phyloP scores from a whole-genome alignment of 1,140 invertebrate species.

The Drosophila watanabei region DNA sequence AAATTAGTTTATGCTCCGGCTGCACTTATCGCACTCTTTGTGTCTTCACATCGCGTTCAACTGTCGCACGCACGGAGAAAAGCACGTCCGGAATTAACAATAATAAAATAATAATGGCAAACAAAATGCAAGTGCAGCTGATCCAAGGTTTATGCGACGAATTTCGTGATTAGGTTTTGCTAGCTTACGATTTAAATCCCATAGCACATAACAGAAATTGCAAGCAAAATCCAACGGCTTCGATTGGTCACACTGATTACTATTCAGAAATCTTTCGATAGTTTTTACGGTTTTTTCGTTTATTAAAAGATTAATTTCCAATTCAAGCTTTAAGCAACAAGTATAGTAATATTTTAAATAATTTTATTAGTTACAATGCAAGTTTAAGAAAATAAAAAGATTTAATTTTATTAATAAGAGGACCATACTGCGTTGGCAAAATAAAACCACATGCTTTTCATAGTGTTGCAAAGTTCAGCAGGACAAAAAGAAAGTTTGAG shows the following conservation, averaged over 20 bases:
- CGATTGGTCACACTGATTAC: background rate
- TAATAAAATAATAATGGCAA: conserved; percentile 14
- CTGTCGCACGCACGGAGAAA: background rate
- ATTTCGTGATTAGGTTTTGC: too few relatives aligned
- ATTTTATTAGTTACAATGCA: background rate
- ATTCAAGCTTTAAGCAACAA: background rate
- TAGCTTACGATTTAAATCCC: too few relatives aligned
- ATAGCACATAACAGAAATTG: background rate
- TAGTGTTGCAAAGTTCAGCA: background rate
- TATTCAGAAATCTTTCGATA: background rate
- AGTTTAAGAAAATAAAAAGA: background rate
- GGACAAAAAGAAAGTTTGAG: background rate
- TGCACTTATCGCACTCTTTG: conserved; percentile 23
- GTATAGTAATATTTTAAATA: background rate
- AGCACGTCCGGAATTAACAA: conserved; percentile 3
- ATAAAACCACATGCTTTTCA: background rate
- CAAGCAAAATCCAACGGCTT: background rate
- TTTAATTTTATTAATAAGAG: background rate
- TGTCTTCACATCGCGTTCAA: conserved; percentile 23
- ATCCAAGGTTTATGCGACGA: conserved; percentile 7
- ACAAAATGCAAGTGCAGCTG: conserved; percentile 17
- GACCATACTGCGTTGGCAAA: background rate
- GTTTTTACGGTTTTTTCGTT: background rate
- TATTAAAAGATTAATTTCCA: background rate
- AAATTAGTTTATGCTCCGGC: conserved; percentile 17